These are phyloP conservation scores for Ditula angustiorana DNA, from an alignment of 2,888 invertebrate species.

Conservation along the genomic window DNA sequence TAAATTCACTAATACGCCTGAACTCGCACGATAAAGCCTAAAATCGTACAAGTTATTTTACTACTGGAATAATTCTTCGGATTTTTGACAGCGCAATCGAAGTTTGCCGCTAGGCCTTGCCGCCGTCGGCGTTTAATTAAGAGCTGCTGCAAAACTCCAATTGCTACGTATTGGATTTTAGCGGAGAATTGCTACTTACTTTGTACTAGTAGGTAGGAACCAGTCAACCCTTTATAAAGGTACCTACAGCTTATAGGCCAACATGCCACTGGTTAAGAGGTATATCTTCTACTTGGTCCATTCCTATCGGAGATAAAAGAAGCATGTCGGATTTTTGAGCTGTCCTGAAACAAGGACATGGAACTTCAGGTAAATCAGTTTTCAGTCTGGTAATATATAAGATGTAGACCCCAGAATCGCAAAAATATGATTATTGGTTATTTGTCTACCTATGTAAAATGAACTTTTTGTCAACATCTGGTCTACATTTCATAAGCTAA, in stretches of 20 bases:
- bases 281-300: not conserved
- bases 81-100: constrained; percentile 86
- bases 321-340: too few relatives aligned
- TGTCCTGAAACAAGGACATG: too few relatives aligned
- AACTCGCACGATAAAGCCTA: constrained; percentile 82
- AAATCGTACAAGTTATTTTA: constrained; percentile 83
- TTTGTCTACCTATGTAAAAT: too few relatives aligned
- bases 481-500: constrained; percentile 11
- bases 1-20: constrained; percentile 84
- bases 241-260: not conserved
- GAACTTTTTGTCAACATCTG: too few relatives aligned
- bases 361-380: too few relatives aligned
- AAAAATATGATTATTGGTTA: too few relatives aligned
- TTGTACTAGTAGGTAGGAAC: constrained; percentile 59
- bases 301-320: not conserved
- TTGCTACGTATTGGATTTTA: constrained; percentile 66
- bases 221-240: constrained; percentile 30
- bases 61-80: constrained; percentile 83
- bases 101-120: constrained; percentile 78
- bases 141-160: constrained; percentile 68
- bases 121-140: constrained; percentile 76
- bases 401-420: too few relatives aligned
- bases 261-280: too few relatives aligned
- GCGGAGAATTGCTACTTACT: constrained; percentile 57
- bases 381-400: too few relatives aligned